Evolutionary conservation across 2,113 vertebrate genomes (phyloP).

Genomic region (Phrynocephalus versicolor): DNA sequence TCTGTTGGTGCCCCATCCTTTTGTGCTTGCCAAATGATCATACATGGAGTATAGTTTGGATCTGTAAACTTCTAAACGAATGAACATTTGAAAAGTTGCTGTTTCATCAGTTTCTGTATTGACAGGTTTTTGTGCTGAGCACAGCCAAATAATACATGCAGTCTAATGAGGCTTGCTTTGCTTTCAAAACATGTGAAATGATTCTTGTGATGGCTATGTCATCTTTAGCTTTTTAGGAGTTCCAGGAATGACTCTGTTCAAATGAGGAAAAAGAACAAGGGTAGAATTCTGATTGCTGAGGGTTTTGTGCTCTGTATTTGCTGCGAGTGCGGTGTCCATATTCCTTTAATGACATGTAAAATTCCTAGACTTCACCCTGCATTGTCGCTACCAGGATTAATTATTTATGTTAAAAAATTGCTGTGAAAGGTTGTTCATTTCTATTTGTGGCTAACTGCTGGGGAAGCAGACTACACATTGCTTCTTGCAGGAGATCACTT

Average conservation of each 20-base stretch:
- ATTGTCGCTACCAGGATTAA: background rate
- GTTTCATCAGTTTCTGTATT: background rate
- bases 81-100: slow-evolving; percentile 7
- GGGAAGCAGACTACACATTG: background rate
- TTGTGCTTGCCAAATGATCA: background rate
- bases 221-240: background rate
- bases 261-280: background rate
- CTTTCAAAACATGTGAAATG: background rate
- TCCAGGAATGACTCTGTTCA: background rate
- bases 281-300: background rate
- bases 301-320: background rate
- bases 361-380: background rate
- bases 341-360: background rate
- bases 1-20: background rate
- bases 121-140: background rate
- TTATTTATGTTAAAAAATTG: background rate
- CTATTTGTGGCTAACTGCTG: background rate
- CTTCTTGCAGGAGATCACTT: background rate
- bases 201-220: background rate
- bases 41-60: background rate
- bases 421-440: background rate
- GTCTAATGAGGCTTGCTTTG: background rate
- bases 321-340: background rate
- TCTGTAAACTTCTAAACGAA: background rate
- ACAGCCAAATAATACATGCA: background rate